These are phyloP conservation scores for Cepphus grylle DNA, from an alignment of 2,113 vertebrate species.

Conservation along the genomic window DNA sequence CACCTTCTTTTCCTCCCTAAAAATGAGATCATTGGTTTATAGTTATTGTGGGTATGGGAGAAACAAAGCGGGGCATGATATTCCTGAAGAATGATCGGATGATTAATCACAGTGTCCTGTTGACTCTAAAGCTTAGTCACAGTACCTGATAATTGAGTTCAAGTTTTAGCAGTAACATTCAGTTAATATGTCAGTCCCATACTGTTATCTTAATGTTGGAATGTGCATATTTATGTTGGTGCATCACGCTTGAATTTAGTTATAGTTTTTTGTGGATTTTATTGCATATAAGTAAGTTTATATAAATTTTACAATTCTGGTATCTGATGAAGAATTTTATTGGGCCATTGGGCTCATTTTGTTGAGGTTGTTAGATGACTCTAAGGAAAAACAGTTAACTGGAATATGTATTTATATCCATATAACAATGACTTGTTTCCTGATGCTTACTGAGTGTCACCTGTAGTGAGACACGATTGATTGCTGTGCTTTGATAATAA, in stretches of 20 bases:
- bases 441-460: not conserved
- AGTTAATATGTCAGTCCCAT: not conserved
- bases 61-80: not conserved
- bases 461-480: not conserved
- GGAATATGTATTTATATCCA: not conserved
- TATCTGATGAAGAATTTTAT: not conserved
- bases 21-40: not conserved
- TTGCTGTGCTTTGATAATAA: not conserved
- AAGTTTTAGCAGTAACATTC: not conserved
- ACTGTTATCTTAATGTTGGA: not conserved
- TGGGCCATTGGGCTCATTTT: not conserved
- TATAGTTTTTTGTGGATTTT: not conserved
- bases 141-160: not conserved
- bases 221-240: not conserved
- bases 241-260: not conserved
- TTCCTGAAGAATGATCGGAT: not conserved
- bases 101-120: not conserved
- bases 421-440: not conserved
- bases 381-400: not conserved
- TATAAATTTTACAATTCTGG: not conserved
- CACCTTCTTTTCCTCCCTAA: not conserved
- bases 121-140: not conserved
- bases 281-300: not conserved
- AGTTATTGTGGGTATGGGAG: not conserved
- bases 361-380: not conserved